Evolutionary conservation across 2,888 invertebrate species (phyloP), one percentile per base, ranked within the genome.

Genomic region (Lampropteryx suffumata): DNA sequence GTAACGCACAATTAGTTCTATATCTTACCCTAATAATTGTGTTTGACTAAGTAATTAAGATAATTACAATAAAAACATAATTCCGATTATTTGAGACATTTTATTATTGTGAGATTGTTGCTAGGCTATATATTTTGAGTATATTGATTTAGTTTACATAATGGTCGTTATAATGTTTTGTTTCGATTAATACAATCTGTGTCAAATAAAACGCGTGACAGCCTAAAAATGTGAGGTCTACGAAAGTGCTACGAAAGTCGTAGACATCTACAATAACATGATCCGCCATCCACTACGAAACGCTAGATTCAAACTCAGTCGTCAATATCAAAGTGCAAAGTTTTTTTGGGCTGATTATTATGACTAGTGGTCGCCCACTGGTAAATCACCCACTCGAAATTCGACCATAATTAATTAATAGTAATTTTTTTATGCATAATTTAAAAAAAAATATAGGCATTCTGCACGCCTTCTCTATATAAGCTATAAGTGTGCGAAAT

Each of bases 171-270:
- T 7, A 27, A 27, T 9, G 27, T 27, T 8, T 28, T 28, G 9
- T n/a, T 28, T 1, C 1, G 9, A 28, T 9, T 28, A 28, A 1
- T 9, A 28, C 3, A 9, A 28, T 28, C n/a, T n/a, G n/a, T n/a
- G n/a, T n/a, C n/a, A n/a, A n/a, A 2, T 28, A n/a, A n/a, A 10
- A 14, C 12, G 5, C 26, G 1, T 33, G 30, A 34, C 10, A 12
- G 27, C 11, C 8, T n/a, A 43, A 48, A 33, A 55, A 36, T 29
- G 12, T 12, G 28, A 17, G 33, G 41, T 43, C 58, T 58, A 55
- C 58, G 55, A 30, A 42, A 27, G 44, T 50, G 51, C 55, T 58
- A 59, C 55, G 50, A 54, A 44, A 11, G 28, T 41, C 29, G 36
- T 37, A 43, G 42, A 32, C 14, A 36, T 42, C 37, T 43, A 50